A percentile compares a stretch with the other conserved stretches of the same genome.
These are phyloP conservation scores for Apteryx mantelli DNA, from an alignment of 2,113 vertebrate genomes.

Conservation along the genomic window DNA sequence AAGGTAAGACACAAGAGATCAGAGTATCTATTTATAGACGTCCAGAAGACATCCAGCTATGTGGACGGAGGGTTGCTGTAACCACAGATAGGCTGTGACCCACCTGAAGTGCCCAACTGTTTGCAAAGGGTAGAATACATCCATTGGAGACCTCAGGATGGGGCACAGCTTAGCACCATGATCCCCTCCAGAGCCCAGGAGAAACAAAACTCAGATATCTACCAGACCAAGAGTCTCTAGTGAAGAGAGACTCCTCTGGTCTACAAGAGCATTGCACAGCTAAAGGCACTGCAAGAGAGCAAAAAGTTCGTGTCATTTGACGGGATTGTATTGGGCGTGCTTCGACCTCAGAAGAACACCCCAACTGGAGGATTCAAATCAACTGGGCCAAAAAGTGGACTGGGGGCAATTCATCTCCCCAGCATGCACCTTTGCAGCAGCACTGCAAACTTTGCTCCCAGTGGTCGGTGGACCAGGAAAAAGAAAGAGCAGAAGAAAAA, in stretches of 20 bases:
- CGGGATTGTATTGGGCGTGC: accelerated
- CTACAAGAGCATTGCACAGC: not conserved
- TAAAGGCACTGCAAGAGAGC: not conserved
- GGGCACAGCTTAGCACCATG: not conserved
- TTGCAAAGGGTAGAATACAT: not conserved
- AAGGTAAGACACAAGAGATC: not conserved
- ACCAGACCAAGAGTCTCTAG: not conserved
- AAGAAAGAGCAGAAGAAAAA: not conserved
- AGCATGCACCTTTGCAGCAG: not conserved
- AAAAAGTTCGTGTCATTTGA: not conserved
- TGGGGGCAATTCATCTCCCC: not conserved
- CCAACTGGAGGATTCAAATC: not conserved
- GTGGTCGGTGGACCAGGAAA: not conserved
- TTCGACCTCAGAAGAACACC: not conserved
- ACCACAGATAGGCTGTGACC: accelerated
- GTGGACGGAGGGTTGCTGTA: accelerated
- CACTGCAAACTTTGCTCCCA: not conserved
- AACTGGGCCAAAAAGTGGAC: accelerated
- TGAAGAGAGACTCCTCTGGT: not conserved
- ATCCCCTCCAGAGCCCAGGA: not conserved
- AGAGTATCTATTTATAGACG: not conserved
- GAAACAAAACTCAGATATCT: not conserved
- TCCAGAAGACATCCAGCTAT: not conserved
- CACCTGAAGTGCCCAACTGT: not conserved
- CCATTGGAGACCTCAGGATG: accelerated